Conservation (phyloP, 2,113 vertebrate genomes). For the Rhynchopsitta pachyrhyncha region DNA sequence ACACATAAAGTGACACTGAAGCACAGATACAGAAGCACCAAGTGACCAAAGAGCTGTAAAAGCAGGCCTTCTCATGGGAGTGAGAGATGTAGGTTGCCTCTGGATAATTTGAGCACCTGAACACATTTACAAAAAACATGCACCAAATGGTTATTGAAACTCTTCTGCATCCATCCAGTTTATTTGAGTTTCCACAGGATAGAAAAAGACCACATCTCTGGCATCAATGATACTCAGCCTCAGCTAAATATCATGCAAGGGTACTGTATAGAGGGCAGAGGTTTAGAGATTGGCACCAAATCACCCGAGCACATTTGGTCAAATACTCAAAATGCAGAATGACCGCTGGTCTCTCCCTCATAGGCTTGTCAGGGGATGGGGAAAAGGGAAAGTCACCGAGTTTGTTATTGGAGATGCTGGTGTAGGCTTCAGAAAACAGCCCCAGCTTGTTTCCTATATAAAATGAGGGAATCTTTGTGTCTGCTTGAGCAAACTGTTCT, state of each 20-base stretch:
- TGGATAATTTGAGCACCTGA: neutral
- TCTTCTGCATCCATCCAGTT: neutral
- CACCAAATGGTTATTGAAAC: neutral
- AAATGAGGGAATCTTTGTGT: neutral
- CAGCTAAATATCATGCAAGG: neutral
- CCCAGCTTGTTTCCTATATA: neutral
- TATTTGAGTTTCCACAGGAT: neutral
- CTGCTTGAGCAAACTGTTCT: neutral
- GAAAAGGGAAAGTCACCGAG: neutral
- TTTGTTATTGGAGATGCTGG: neutral
- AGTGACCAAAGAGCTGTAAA: neutral
- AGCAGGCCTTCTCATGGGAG: neutral
- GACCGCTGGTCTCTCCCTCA: neutral
- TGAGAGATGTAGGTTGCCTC: neutral
- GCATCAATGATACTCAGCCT: neutral
- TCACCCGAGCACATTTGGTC: neutral
- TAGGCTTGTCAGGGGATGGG: neutral
- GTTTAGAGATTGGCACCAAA: neutral
- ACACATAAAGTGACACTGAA: neutral
- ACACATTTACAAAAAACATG: neutral
- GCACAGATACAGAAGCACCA: neutral
- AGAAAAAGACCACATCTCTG: neutral
- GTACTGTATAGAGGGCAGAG: neutral
- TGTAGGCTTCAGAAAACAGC: neutral
- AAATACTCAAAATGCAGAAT: neutral